phyloP scores from a whole-genome alignment of 2,797 vertebrate genomes.

The Falco biarmicus region DNA sequence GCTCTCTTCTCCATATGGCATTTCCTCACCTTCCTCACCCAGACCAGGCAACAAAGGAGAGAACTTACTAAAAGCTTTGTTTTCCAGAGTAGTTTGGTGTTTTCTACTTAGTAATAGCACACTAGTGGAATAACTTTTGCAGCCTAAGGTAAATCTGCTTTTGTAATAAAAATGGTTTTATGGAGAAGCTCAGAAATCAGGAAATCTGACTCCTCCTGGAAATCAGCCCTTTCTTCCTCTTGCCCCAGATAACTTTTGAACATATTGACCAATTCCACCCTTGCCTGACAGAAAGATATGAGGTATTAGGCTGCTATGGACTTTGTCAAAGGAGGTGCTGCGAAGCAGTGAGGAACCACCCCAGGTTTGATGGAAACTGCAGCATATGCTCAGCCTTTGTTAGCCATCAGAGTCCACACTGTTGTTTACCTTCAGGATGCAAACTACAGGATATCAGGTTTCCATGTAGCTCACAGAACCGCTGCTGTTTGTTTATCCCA shows the following conservation, averaged over 20 bases:
- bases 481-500: neutral
- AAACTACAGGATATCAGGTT: neutral
- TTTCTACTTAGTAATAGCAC: neutral
- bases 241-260: neutral
- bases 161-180: neutral
- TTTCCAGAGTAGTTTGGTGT: neutral
- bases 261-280: neutral
- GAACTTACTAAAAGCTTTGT: neutral
- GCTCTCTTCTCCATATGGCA: neutral
- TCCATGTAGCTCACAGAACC: neutral
- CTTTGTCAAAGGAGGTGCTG: neutral
- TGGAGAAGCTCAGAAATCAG: neutral
- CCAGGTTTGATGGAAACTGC: neutral
- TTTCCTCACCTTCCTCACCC: neutral
- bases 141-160: neutral
- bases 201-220: neutral
- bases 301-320: neutral
- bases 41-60: neutral
- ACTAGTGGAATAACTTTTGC: neutral
- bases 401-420: neutral
- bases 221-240: neutral
- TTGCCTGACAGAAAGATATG: neutral
- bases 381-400: neutral
- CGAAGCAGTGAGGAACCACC: rapidly evolving
- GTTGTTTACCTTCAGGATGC: neutral